These are phyloP conservation scores for Labeo catla DNA, from an alignment of 2,113 vertebrate genomes.

Conservation along the genomic window DNA sequence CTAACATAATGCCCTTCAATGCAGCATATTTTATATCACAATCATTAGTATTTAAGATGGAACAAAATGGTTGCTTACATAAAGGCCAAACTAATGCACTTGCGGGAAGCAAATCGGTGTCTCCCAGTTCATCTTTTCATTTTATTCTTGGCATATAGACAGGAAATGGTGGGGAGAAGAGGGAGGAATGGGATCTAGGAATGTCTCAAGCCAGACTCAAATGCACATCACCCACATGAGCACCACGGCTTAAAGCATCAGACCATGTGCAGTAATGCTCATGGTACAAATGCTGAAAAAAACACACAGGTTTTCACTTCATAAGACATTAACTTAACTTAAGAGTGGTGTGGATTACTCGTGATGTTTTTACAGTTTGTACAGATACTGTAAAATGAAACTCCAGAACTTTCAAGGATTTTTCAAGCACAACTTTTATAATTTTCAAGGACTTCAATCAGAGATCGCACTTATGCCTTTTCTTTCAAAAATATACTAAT, in stretches of 20 bases:
- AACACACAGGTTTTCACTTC: too few species aligned
- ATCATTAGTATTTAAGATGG: background rate
- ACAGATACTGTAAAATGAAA: too few species aligned
- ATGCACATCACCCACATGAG: background rate
- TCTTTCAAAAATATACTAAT: too few species aligned
- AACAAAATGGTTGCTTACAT: constrained; percentile 13
- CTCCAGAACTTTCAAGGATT: too few species aligned
- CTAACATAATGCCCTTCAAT: constrained; percentile 35
- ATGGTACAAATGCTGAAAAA: too few species aligned
- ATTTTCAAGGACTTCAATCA: too few species aligned
- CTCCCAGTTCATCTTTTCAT: background rate
- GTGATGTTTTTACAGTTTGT: too few species aligned
- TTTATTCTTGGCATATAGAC: background rate
- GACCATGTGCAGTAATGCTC: too few species aligned
- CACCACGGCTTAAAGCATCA: background rate
- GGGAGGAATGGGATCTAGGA: background rate
- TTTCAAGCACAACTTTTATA: too few species aligned
- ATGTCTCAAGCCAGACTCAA: background rate
- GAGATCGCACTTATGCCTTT: too few species aligned
- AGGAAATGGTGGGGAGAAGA: background rate
- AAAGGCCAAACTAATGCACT: background rate
- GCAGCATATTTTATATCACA: constrained; percentile 7
- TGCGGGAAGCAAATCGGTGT: background rate
- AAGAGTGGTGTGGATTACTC: too few species aligned
- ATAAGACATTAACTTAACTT: too few species aligned